Percentiles rank a stretch among this genome's conserved stretches.
Conservation (phyloP, 2,113 vertebrate genomes). For the Erythrocebus patas region DNA sequence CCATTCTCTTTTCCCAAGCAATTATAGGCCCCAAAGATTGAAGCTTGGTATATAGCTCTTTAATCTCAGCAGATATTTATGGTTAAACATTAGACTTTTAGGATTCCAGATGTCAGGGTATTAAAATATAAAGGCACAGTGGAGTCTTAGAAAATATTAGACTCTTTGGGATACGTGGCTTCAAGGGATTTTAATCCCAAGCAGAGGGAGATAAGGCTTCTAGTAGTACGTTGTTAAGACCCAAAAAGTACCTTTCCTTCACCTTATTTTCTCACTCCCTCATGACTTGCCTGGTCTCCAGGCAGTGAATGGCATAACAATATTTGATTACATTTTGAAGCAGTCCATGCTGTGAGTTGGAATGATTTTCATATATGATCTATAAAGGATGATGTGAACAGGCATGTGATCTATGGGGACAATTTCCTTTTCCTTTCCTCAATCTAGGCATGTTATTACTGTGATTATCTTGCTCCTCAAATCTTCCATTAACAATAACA, state of each 20-base stretch:
- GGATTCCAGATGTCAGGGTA: constrained; percentile 76
- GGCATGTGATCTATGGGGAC: neutral
- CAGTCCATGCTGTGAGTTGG: neutral
- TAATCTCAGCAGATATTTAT: constrained; percentile 80
- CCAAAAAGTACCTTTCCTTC: constrained; percentile 5
- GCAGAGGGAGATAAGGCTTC: constrained; percentile 11
- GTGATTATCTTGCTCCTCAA: neutral
- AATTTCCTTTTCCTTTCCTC: constrained; percentile 30
- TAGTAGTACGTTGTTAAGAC: constrained; percentile 23
- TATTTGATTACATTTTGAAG: constrained; percentile 6
- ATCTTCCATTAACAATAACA: neutral
- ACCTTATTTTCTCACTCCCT: neutral
- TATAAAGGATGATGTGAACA: constrained; percentile 11
- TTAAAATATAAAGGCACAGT: constrained; percentile 77
- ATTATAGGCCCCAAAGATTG: constrained; percentile 79
- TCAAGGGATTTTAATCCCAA: constrained; percentile 49
- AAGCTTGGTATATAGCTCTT: constrained; percentile 77
- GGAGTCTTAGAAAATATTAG: constrained; percentile 63
- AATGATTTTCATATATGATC: constrained; percentile 2
- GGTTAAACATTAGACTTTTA: constrained; percentile 77
- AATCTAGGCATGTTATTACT: neutral
- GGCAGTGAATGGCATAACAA: neutral
- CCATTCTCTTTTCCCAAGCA: constrained; percentile 78
- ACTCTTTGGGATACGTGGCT: constrained; percentile 60
- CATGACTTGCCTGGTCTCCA: neutral